Evolutionary conservation across 2,888 invertebrate genomes (phyloP).

Genomic region (Helicoverpa assulta): DNA sequence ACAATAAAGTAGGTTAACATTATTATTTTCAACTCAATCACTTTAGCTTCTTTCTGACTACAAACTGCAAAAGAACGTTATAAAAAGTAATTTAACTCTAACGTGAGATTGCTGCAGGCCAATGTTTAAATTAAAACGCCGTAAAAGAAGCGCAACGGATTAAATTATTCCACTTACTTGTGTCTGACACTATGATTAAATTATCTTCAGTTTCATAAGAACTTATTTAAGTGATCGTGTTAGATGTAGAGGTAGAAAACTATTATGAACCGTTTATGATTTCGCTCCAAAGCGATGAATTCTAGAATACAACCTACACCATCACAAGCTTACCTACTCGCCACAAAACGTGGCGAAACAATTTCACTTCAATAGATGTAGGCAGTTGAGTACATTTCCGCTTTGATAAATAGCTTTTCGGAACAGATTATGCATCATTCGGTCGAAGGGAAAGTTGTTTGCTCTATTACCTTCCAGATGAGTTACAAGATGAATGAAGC

Average conservation of each 20-base stretch:
- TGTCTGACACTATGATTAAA: slow-evolving; percentile 45
- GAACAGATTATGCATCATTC: slow-evolving; percentile 36
- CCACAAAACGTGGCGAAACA: background rate
- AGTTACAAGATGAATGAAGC: slow-evolving; percentile 46
- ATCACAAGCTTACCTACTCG: too few species aligned
- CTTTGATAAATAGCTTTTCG: slow-evolving; percentile 21
- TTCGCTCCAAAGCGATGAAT: too few species aligned
- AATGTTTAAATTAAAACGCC: slow-evolving; percentile 33
- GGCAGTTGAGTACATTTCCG: background rate
- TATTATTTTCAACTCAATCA: slow-evolving; percentile 3
- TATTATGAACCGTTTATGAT: too few species aligned
- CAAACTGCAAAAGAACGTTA: slow-evolving; percentile 6
- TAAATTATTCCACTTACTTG: slow-evolving; percentile 28
- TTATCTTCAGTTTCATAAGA: background rate
- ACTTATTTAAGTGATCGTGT: too few species aligned
- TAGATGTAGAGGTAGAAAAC: too few species aligned
- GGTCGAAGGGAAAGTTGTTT: slow-evolving; percentile 41
- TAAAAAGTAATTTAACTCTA: slow-evolving; percentile 19
- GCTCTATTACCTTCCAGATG: slow-evolving; percentile 44
- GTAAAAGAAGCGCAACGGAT: slow-evolving; percentile 13
- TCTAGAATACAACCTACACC: too few species aligned
- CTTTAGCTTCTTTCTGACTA: background rate
- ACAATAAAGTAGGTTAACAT: background rate
- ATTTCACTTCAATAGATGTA: background rate
- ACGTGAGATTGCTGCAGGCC: background rate